A percentile compares a stretch with the other conserved stretches of the same genome.
Conservation (phyloP, 2,113 vertebrate genomes). For the Lipotes vexillifer region DNA sequence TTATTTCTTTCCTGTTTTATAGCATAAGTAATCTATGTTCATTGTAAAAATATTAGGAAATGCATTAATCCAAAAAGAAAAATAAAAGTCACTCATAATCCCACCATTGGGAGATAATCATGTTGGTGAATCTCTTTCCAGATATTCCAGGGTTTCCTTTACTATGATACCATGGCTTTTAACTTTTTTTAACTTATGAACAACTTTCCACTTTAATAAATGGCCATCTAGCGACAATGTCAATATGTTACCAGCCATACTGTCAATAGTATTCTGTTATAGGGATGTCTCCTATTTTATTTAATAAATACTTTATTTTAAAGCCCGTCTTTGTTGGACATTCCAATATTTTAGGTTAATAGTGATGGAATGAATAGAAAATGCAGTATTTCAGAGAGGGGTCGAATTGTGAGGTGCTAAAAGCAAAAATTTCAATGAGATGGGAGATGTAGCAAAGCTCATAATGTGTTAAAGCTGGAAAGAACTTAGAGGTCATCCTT, state of each 20-base stretch:
- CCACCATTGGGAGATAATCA: background rate
- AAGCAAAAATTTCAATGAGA: background rate
- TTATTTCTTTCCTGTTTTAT: slow-evolving; percentile 9
- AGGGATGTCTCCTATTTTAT: background rate
- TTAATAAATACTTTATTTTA: background rate
- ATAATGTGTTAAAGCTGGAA: background rate
- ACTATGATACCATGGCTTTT: background rate
- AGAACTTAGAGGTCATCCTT: background rate
- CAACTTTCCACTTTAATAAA: background rate
- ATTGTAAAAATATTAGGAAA: background rate
- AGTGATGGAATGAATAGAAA: background rate
- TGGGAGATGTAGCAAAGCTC: background rate
- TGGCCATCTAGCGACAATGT: background rate
- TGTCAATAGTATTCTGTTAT: background rate
- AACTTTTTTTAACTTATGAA: background rate
- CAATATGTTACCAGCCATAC: background rate
- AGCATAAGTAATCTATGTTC: background rate
- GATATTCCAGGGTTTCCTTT: background rate
- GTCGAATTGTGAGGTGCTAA: background rate
- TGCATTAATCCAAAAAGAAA: background rate
- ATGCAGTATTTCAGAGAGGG: background rate
- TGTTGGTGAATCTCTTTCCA: background rate
- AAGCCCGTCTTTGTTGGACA: background rate
- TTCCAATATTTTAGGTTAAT: background rate
- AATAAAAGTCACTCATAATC: background rate